Base-by-base conservation (phyloP, 1,140 invertebrate species). In the Drosophila aff. region DNA sequence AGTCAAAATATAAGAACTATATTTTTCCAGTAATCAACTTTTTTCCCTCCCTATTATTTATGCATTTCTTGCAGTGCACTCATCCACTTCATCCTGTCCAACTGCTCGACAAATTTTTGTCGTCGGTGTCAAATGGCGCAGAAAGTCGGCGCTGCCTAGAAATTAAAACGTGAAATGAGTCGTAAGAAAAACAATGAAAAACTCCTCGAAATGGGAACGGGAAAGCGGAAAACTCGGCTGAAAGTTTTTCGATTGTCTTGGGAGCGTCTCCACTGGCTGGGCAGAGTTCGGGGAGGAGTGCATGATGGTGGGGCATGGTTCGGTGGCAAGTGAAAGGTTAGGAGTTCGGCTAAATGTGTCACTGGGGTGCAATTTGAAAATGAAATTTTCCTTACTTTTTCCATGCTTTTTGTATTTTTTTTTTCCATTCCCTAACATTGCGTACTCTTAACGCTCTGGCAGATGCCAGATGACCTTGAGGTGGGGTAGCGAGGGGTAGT, bases 101-200 rank as follows among this genome's bases (percentile, higher is more conserved):
- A 71, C 62, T 80, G 64, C 58, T 89, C 83, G 66, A 85, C 74
- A 84, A 89, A 89, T 89, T 79, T 73, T 90, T 89, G 81, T 87
- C 81, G 81, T 85, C 74, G 63, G 72, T 71, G 73, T 74, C 82
- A 91, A 90, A 90, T 90, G 85, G 91, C 80, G 86, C 85, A 76
- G 86, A 91, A 90, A 91, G 81, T 81, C 85, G 71, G 57, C 82
- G 64, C 73, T 79, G 75, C 72, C 66, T 76, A 90, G 82, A 81
- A 90, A 90, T 90, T 90, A 90, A 90, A 90, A 90, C 86, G 85
- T 91, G 82, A 90, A 90, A 90, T 90, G 85, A 90, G 79, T 91
- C 85, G 85, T 89, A 89, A 89, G 84, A 89, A 89, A 89, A 89
- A 89, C 85, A 89, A 89, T 89, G 85, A 89, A 89, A 89, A 90